Conservation (phyloP, 2,888 invertebrate genomes). For the Macaria notata region DNA sequence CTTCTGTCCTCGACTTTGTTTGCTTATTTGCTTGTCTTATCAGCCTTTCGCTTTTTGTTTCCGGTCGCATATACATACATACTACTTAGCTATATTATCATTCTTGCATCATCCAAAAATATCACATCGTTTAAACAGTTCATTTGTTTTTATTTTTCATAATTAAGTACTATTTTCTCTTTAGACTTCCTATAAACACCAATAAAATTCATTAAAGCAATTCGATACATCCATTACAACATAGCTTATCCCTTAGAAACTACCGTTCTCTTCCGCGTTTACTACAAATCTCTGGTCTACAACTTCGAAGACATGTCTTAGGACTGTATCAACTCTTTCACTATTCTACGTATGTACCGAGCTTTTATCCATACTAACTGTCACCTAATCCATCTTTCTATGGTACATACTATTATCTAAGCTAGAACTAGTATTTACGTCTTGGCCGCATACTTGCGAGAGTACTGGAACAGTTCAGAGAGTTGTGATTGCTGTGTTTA, state of each 20-base stretch:
- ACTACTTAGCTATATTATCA: too few relatives aligned
- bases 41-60: too few relatives aligned
- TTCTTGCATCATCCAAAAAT: too few relatives aligned
- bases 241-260: neutral
- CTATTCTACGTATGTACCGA: too few relatives aligned
- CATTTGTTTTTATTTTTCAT: too few relatives aligned
- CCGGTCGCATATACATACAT: neutral
- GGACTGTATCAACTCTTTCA: neutral
- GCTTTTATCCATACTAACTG: conserved; percentile 1
- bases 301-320: neutral
- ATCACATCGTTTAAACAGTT: too few relatives aligned
- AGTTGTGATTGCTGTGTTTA: conserved; percentile 18
- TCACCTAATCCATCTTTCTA: conserved; percentile 5
- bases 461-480: conserved; percentile 49
- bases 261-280: conserved; percentile 29
- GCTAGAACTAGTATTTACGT: conserved; percentile 45
- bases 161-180: too few relatives aligned
- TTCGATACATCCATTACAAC: too few relatives aligned
- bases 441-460: conserved; percentile 55
- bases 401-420: conserved; percentile 36
- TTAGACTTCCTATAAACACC: too few relatives aligned
- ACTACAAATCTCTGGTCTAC: conserved; percentile 5
- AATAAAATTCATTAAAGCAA: too few relatives aligned
- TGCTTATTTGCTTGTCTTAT: too few relatives aligned
- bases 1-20: too few relatives aligned